These are phyloP conservation scores for human (Homo sapiens) DNA, from an alignment of 2,113 vertebrate species.

Conservation along the genomic window GRCh38 chr13:31971001-31971500, in stretches of 20 bases:
- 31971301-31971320: background rate
- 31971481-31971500: background rate
- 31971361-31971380: background rate
- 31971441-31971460: background rate
- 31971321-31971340: background rate
- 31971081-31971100: background rate
- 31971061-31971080: background rate
- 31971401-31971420: background rate
- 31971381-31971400: background rate
- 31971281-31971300: background rate
- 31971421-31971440: background rate
- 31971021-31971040: background rate
- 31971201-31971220: background rate
- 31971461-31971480: background rate
- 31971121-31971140: background rate
- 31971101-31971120: background rate
- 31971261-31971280: background rate
- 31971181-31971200: background rate
- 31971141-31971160: background rate
- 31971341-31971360: background rate
- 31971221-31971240: too few species aligned
- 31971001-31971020: background rate
- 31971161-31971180: background rate
- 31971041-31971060: background rate
- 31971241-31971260: background rate